Evolutionary conservation across 2,113 vertebrate genomes (phyloP), one percentile per base, ranked within the genome.

Genomic region (Corydoras sp.): DNA sequence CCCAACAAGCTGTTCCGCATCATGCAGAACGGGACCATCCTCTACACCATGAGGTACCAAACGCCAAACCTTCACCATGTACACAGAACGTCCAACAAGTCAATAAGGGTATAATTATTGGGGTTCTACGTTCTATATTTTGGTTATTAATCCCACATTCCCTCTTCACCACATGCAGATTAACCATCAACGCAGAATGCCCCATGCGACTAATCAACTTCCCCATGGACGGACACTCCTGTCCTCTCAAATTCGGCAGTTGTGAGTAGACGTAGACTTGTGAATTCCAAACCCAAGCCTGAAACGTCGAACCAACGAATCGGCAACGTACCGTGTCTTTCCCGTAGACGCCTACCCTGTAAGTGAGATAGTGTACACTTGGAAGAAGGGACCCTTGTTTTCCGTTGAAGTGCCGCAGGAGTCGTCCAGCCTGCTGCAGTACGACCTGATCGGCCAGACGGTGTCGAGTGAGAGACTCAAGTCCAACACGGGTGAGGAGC

Each of bases 1-100:
- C 91, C 91, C 73, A 92, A 92, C 90, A 92, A 91, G 89, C 90
- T 92, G 88, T 92, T 92, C 66, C 88, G 91, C 74, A 92, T 92
- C 88, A 91, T 91, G 90, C 88, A 92, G 85, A 92, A 92, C 81
- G 91, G 91, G 86, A 92, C 91, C 58, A 88, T 92, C 81, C 90
- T 92, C 77, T 92, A 92, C 88, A 92, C 91, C 81, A 92, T 92
- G 91, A 91, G 91, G 91, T 92, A 83, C 77, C 11, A 4, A 24
- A 9, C 15, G 2, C 5, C 15, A 14, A 8, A 48, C 24, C 10
- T 13, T 2, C 49, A 10, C 49, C 5, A 43, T 43, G 35, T 43
- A 2, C 4, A 43, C 7, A 8, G 35, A 8, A 43, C 35, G 7
- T 43, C 35, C 35, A 43, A 43, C 4, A 4, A 43, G 35, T 43